A percentile compares a stretch with the other conserved stretches of the same genome.
Conservation (phyloP, 2,113 vertebrate genomes). For the Oenanthe oenanthe region DNA sequence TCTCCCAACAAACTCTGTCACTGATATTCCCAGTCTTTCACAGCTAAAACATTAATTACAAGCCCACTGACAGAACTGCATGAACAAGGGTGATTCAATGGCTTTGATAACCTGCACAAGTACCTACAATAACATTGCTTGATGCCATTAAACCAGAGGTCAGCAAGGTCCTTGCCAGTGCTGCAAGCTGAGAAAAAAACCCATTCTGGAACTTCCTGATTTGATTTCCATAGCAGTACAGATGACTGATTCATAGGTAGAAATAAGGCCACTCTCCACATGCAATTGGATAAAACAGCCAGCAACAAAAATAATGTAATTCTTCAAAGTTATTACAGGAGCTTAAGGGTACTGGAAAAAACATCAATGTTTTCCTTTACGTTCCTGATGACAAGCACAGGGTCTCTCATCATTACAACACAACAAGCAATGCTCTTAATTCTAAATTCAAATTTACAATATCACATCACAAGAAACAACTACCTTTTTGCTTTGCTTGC, state of each 20-base stretch:
- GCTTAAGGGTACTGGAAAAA: background rate
- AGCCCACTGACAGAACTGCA: background rate
- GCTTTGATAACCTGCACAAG: background rate
- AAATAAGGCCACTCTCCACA: background rate
- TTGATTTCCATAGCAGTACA: background rate
- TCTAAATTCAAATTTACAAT: background rate
- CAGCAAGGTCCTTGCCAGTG: background rate
- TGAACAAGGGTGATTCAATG: background rate
- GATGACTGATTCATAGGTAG: background rate
- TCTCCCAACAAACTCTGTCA: background rate
- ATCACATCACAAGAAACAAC: background rate
- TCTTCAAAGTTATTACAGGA: background rate
- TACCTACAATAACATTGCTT: background rate
- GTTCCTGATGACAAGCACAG: background rate
- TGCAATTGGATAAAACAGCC: accelerated
- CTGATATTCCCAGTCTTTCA: background rate
- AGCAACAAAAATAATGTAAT: background rate
- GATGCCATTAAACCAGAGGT: background rate
- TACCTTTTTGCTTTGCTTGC: background rate
- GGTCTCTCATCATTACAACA: background rate
- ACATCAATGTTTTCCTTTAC: background rate
- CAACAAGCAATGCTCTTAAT: background rate
- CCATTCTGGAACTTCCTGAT: background rate
- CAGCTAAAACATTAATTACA: background rate
- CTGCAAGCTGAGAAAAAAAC: background rate